Base-by-base conservation (phyloP, 2,797 vertebrate genomes). In the Pangasius macronema region DNA sequence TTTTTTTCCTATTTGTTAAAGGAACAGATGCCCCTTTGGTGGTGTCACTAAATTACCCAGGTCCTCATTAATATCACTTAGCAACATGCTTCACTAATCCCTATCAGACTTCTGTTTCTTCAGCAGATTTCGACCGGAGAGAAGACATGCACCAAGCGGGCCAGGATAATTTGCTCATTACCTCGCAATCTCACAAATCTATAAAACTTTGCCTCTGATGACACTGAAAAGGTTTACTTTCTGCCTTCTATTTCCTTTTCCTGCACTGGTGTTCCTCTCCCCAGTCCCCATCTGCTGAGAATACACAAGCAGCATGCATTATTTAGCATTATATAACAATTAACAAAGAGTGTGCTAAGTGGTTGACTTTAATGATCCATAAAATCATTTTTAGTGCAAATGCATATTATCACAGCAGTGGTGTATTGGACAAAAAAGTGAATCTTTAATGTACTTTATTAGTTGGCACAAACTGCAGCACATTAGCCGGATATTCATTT, bases 301-400 rank as follows among this genome's bases (percentile, higher is more conserved):
- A 85, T 84, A 80, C 51, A 84, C 89, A 87, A 90, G 87, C 73
- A 72, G 81, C 82, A 84, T 73, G 87, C 67, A 88, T 88, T 88
- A 88, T 88, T 85, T 88, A 81, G 89, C 91, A 90, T 89, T 91
- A 90, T 90, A 90, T 92, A 90, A 86, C 89, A 91, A 92, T 93
- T 93, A 92, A 83, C 86, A 20, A 86, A 87, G 87, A 89, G 86
- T 85, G 81, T 89, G 90, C 89, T 90, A 90, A 90, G 85, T 88
- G 87, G 86, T 85, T 88, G 87, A 92, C 89, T 92, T 91, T 92
- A 92, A 92, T 89, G 85, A 91, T 86, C 77, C 89, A 89, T 91
- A 91, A 89, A 89, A 73, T 89, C 53, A 61, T 84, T 85, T 91
- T 91, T 91, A 83, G 82, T 73, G 85, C 36, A 42, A 87, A 87